Evolutionary conservation across 2,888 invertebrate genomes (phyloP), one percentile per base, ranked within the genome.

Genomic region (Odontocolon sp.): DNA sequence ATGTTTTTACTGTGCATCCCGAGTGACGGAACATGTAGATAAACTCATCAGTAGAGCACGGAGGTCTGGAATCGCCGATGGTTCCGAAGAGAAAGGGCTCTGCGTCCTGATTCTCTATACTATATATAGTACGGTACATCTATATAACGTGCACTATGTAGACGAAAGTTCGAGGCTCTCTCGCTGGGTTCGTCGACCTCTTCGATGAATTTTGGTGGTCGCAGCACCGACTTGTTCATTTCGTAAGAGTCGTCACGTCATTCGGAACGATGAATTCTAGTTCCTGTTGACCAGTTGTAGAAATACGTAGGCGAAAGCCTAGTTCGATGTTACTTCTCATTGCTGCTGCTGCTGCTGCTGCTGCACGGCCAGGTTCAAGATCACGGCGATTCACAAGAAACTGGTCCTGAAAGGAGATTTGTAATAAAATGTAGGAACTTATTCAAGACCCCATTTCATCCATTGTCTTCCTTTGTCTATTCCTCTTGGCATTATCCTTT

Each of bases 121-220:
- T 72, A 57, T 57, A 50, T 47, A 72, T 68, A 38, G 50, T 16
- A 26, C 50, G 21, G 11, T 50, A 3, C n/a, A 18, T 11, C 47
- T 38, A 38, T 50, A 8, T 33, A 6, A 33, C 16, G 21, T 33
- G 45, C 56, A 45, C 42, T 40, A 18, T 56, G 36, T 63, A 66
- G 77, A 77, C 45, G 50, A 57, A 59, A 69, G 71, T 64, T 73
- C 68, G 77, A 64, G 72, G 68, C 72, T 52, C 71, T 64, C 63
- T 23, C 64, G 54, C 45, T 73, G 74, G 66, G 86, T 86, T 85
- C 85, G 75, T 85, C 79, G 83, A 84, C 84, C 77, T 57, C 47
- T 9, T 9, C 56, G 68, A 63, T 70, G 74, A 77, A 81, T 84
- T 85, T 80, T 83, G 80, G 80, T 79, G 52, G 73, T 78, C 78